Base-by-base conservation (phyloP, 2,888 invertebrate genomes). In the Chaetogeoica ovagalla region DNA sequence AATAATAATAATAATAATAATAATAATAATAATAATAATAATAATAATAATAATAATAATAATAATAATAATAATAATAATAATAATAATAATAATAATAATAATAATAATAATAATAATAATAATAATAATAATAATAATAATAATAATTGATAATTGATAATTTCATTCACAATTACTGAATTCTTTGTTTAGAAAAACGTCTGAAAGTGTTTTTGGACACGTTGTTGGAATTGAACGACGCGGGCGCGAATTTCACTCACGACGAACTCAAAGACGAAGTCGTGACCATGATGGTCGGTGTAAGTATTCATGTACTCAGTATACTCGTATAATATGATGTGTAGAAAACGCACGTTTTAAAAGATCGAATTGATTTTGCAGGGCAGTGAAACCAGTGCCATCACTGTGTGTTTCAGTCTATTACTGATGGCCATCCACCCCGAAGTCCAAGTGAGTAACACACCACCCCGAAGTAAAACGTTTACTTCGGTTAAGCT, bases 331-430 rank as follows among this genome's bases (percentile, higher is more conserved):
- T 17, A 30, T 30, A 30, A 30, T 30, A n/a, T n/a, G n/a, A n/a
- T n/a, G 60, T 11, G 48, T 11, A 11, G 9, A 9, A 48, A 48
- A 48, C 13, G 48, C 11, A 13, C 4, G 4, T 30, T 30, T 13
- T 15, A 3, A 48, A 48, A 1, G 9, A 48, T 48, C 48, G 3
- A 15, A 48, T 15, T 9, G 15, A 48, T 48, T 48, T 48, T 13
- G 48, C 79, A 84, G 84, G 85, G 85, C 3, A 84, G 83, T 60
- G 86, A 86, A 72, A 85, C 86, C 8, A 85, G 85, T 37, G 84
- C 85, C 7, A 82, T 85, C 15, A 83, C 84, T 17, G 77, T 84
- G 43, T 83, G 84, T 55, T 85, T 84, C 81, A 82, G 84, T 57
- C 82, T 85, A 15, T 83, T 84, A 5, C 82, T 85, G 81, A 81